A percentile compares a stretch with the other conserved stretches of the same genome.
Evolutionary conservation across 2,113 vertebrate genomes (phyloP).

Genomic region (Uria aalge): DNA sequence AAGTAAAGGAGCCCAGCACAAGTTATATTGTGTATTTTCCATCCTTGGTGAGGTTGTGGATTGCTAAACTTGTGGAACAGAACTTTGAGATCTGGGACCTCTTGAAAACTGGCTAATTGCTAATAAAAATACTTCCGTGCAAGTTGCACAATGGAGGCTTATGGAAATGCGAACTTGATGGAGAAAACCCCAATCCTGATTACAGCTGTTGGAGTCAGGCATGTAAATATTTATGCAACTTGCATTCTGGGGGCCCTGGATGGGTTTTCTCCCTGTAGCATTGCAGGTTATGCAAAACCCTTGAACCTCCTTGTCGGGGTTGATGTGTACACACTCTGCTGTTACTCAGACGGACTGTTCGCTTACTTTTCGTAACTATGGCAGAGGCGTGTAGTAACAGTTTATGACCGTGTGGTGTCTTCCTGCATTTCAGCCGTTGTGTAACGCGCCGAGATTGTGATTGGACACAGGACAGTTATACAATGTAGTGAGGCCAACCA

Average conservation of each 20-base stretch:
- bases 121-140: background rate
- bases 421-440: constrained; percentile 6
- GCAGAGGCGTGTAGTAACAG: constrained; percentile 25
- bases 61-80: background rate
- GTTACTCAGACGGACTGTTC: background rate
- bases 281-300: background rate
- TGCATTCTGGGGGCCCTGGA: background rate
- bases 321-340: background rate
- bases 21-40: background rate
- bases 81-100: background rate
- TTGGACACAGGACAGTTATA: constrained; percentile 59
- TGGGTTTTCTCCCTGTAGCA: rapidly evolving
- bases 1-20: background rate
- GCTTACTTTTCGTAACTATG: background rate
- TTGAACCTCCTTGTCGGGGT: background rate
- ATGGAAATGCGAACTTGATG: background rate
- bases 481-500: constrained; percentile 35
- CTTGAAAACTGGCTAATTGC: background rate
- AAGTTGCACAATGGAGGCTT: background rate
- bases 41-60: background rate
- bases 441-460: constrained; percentile 10
- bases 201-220: background rate
- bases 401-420: constrained; percentile 40
- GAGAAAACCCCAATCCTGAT: background rate
- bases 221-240: background rate